Percentiles rank a stretch among this genome's conserved stretches.
Conservation (phyloP, 2,888 invertebrate species). For the Parthenolecanium corni region DNA sequence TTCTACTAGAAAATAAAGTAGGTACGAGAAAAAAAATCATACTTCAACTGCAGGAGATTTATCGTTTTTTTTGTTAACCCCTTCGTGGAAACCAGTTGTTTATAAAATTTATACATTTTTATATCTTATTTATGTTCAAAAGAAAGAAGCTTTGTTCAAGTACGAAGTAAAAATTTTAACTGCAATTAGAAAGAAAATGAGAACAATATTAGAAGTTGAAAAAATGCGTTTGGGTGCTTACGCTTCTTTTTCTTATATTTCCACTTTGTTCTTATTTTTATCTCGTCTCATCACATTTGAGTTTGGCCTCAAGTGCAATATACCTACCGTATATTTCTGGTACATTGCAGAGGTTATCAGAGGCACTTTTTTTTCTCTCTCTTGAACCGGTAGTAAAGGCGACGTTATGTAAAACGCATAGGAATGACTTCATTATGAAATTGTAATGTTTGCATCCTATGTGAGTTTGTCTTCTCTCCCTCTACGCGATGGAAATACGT, state of each 20-base stretch:
- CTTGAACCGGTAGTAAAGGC: conserved; percentile 1
- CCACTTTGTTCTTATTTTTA: not conserved
- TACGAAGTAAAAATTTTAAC: not conserved
- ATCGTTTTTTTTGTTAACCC: not conserved
- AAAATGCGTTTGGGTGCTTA: not conserved
- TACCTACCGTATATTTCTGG: too few relatives aligned
- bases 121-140: too few relatives aligned
- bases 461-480: not conserved
- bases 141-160: too few relatives aligned
- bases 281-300: not conserved
- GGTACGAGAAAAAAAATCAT: not conserved
- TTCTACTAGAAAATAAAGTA: not conserved
- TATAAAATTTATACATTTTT: not conserved
- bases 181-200: not conserved
- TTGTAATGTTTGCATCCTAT: not conserved
- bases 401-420: conserved; percentile 6
- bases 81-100: not conserved
- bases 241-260: not conserved
- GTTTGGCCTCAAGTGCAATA: not conserved
- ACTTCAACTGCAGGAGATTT: not conserved
- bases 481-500: not conserved
- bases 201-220: not conserved
- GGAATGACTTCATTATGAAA: not conserved
- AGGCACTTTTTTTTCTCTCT: not conserved
- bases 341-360: too few relatives aligned